Conservation (phyloP, 2,888 invertebrate species). For the Philereme vetulata region DNA sequence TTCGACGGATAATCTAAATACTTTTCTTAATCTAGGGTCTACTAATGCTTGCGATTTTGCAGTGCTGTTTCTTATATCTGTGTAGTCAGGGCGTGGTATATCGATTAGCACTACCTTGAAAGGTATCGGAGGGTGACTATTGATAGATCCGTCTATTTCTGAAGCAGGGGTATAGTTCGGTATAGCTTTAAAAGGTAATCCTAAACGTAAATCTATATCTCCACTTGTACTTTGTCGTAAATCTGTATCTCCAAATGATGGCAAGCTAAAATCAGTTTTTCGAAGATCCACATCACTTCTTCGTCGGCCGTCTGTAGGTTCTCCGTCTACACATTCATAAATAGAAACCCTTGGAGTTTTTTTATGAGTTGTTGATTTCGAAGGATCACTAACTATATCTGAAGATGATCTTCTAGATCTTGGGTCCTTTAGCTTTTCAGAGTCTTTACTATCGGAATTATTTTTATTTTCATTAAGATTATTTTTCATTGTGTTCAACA, state of each 20-base stretch:
- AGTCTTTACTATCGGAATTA: conserved; percentile 50
- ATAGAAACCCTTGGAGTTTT: conserved; percentile 79
- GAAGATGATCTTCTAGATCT: conserved; percentile 66
- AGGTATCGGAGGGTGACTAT: conserved; percentile 89
- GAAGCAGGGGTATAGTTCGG: conserved; percentile 93
- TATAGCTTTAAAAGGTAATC: conserved; percentile 90
- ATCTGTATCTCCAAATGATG: conserved; percentile 86
- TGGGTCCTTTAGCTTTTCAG: conserved; percentile 69
- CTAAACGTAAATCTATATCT: conserved; percentile 90
- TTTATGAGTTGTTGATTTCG: conserved; percentile 49
- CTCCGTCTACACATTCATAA: conserved; percentile 84
- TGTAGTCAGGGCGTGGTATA: conserved; percentile 90
- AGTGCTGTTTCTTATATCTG: conserved; percentile 87
- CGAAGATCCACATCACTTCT: conserved; percentile 81
- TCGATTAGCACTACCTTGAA: conserved; percentile 86
- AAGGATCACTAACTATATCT: conserved; percentile 57
- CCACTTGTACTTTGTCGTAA: conserved; percentile 81
- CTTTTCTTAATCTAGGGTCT: conserved; percentile 90
- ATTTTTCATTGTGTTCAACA: conserved; percentile 85
- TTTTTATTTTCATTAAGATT: conserved; percentile 68
- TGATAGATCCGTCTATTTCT: conserved; percentile 93
- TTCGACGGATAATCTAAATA: conserved; percentile 87
- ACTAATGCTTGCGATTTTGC: conserved; percentile 88
- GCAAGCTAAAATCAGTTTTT: conserved; percentile 79
- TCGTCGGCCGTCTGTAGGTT: conserved; percentile 75